Base-by-base conservation (phyloP, 2,797 vertebrate genomes). In the Xyrichtys novacula region DNA sequence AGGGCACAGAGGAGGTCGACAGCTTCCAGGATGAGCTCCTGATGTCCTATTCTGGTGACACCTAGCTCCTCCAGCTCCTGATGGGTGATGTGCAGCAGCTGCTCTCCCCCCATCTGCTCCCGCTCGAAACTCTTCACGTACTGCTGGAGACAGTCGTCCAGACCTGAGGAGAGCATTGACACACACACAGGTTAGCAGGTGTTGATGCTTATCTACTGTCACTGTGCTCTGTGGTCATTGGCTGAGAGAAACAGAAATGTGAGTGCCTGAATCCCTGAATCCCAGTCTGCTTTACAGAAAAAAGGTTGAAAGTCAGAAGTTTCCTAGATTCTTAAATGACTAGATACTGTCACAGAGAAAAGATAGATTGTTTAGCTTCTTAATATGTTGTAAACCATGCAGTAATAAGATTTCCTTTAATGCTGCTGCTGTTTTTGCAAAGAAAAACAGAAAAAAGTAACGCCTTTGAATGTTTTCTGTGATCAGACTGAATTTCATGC, bases 91-190 rank as follows among this genome's bases (percentile, higher is more conserved):
- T 95, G 95, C 15, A 97, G 89, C 79, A 98, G 90, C 87, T 94
- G 96, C 69, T 97, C 95, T 0, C 96, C 96, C 1, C 86, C 95
- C 91, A 98, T 96, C 92, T 95, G 94, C 85, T 96, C 95, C 47
- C 93, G 90, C 89, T 98, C 96, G 49, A 97, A 97, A 74, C 95
- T 96, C 88, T 96, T 96, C 74, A 96, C 95, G 76, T 98, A 98
- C 91, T 94, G 93, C 86, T 96, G 95, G 80, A 98, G 94, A 90
- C 95, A 97, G 75, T 96, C 95, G 29, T 97, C 95, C 47, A 98
- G 93, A 59, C 95, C 96, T 97, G 83, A 50, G 46, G 66, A 83
- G 50, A 70, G 17, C 14, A 64, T 14, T 66, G 67, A 76, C 54
- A 77, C 46, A 78, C 1, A 7, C 1, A 7, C 22, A 60, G 19